Conservation (phyloP, 2,113 vertebrate species). For the Notarius lentiginosus region DNA sequence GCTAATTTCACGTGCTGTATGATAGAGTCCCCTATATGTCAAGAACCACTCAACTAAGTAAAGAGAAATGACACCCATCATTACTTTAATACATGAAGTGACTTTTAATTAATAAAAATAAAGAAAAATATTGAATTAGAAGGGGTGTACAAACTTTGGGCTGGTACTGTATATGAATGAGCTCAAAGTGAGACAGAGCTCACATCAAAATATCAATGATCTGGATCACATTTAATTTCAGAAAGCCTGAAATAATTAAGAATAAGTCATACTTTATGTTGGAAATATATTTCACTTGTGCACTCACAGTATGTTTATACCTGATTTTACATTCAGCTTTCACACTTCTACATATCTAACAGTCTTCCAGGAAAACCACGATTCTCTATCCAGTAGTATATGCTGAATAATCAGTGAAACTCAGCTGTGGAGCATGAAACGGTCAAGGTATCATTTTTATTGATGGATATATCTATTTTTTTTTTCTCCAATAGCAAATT, state of each 20-base stretch:
- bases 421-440: background rate
- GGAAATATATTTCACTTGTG: background rate
- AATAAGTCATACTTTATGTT: background rate
- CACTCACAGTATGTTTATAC: background rate
- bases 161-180: too few species aligned
- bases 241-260: background rate
- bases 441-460: background rate
- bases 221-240: background rate
- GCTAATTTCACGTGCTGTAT: too few species aligned
- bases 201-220: background rate
- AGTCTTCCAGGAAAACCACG: background rate
- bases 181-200: background rate
- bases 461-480: background rate
- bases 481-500: background rate
- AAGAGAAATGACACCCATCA: too few species aligned
- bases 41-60: too few species aligned
- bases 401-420: background rate
- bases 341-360: background rate
- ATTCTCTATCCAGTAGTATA: background rate
- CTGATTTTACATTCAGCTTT: background rate
- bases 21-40: too few species aligned
- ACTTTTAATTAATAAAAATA: too few species aligned
- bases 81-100: too few species aligned
- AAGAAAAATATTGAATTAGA: too few species aligned
- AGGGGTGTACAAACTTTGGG: too few species aligned